These are phyloP conservation scores for Ctena decussata DNA, from an alignment of 2,888 invertebrate genomes.

Conservation along the genomic window DNA sequence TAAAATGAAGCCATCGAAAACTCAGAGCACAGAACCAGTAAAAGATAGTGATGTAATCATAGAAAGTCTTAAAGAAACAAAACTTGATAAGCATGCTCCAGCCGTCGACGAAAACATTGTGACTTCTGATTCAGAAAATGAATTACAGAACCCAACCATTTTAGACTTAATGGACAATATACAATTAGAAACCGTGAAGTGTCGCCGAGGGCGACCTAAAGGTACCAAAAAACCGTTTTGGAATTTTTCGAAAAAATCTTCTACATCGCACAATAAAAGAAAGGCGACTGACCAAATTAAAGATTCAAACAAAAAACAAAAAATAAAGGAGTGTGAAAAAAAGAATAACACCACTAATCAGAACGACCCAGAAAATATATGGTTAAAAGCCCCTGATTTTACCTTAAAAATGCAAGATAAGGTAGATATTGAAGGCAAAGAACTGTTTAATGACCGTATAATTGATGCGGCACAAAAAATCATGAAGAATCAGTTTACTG, in stretches of 20 bases:
- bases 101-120: no score
- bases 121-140: background rate
- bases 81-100: background rate
- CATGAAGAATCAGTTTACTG: background rate
- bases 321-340: background rate
- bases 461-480: conserved; percentile 3
- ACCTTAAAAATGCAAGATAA: background rate
- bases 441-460: background rate
- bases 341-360: background rate
- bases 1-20: background rate
- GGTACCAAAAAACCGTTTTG: background rate
- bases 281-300: background rate
- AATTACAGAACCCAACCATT: background rate
- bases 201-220: background rate
- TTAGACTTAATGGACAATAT: background rate
- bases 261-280: background rate
- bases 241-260: background rate
- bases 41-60: background rate
- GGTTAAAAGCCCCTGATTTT: background rate
- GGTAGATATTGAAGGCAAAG: background rate
- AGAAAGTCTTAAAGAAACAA: background rate
- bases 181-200: background rate
- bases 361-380: background rate
- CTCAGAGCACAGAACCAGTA: background rate
- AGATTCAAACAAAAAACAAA: background rate